Evolutionary conservation across 2,113 vertebrate genomes (phyloP).

Genomic region (Urocynchramus pylzowi): DNA sequence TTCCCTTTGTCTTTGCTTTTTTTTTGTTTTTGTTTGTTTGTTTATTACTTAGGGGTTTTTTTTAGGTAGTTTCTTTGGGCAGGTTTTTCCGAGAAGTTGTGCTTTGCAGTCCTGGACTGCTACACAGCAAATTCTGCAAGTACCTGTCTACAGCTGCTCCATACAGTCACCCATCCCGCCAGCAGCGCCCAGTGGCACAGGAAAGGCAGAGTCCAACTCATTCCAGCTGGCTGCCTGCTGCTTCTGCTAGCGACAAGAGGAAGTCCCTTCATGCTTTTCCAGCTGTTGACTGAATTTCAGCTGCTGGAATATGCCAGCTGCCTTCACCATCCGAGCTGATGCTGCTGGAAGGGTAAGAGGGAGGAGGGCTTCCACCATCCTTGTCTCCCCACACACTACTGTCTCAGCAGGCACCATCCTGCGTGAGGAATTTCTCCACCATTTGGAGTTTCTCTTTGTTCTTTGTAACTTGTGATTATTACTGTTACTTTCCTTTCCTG

Average conservation of each 20-base stretch:
- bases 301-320: accelerated
- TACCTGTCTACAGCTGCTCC: accelerated
- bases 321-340: accelerated
- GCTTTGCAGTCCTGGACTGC: not conserved
- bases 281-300: not conserved
- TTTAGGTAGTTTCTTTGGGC: accelerated
- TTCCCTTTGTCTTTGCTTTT: not conserved
- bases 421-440: accelerated
- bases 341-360: not conserved
- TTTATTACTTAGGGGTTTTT: not conserved
- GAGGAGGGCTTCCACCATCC: accelerated
- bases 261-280: accelerated
- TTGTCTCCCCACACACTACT: not conserved
- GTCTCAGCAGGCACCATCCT: accelerated
- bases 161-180: accelerated
- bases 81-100: not conserved
- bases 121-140: accelerated
- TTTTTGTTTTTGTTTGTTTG: not conserved
- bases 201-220: accelerated
- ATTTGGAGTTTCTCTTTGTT: not conserved
- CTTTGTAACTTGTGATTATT: not conserved
- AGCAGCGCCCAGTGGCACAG: not conserved
- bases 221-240: not conserved
- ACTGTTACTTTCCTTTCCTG: not conserved
- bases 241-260: not conserved